A percentile compares a stretch with the other conserved stretches of the same genome.
These are phyloP conservation scores for Pachyrhynchus sulphureomaculatus DNA, from an alignment of 1,140 invertebrate species.

Conservation along the genomic window DNA sequence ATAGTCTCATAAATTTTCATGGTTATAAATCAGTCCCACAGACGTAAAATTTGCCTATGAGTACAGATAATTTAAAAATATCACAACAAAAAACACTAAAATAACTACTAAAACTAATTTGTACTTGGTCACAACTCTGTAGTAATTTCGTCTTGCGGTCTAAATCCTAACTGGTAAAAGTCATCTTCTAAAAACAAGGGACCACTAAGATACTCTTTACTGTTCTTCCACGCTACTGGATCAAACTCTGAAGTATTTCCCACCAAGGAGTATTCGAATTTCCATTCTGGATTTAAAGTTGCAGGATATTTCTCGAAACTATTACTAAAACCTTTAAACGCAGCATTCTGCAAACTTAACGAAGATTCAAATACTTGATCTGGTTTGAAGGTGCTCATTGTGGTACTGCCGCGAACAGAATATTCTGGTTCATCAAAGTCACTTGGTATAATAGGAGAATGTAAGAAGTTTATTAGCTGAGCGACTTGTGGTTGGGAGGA, in stretches of 20 bases:
- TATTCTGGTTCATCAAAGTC: conserved; percentile 35
- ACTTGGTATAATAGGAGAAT: conserved; percentile 53
- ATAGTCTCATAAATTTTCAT: too few relatives aligned
- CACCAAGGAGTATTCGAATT: conserved; percentile 53
- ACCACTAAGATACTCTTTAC: conserved; percentile 52
- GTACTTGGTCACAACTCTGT: conserved; percentile 64
- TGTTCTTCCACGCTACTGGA: conserved; percentile 51
- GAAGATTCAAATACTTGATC: conserved; percentile 51
- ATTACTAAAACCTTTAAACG: conserved; percentile 42
- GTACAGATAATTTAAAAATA: too few relatives aligned
- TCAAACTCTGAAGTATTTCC: conserved; percentile 61
- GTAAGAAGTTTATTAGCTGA: conserved; percentile 66
- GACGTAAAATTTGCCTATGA: too few relatives aligned
- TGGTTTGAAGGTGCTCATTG: conserved; percentile 61
- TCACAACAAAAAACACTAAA: too few relatives aligned
- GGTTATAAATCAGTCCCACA: too few relatives aligned
- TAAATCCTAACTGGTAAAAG: conserved; percentile 69
- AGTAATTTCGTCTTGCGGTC: conserved; percentile 77
- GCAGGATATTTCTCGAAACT: conserved; percentile 48
- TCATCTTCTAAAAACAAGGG: conserved; percentile 70
- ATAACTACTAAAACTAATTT: conserved; percentile 5
- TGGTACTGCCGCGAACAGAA: conserved; percentile 40
- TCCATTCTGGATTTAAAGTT: conserved; percentile 60
- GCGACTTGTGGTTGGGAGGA: conserved; percentile 56
- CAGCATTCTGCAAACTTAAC: conserved; percentile 54